Conservation (phyloP, 2,797 vertebrate genomes). For the Myotis daubentonii region DNA sequence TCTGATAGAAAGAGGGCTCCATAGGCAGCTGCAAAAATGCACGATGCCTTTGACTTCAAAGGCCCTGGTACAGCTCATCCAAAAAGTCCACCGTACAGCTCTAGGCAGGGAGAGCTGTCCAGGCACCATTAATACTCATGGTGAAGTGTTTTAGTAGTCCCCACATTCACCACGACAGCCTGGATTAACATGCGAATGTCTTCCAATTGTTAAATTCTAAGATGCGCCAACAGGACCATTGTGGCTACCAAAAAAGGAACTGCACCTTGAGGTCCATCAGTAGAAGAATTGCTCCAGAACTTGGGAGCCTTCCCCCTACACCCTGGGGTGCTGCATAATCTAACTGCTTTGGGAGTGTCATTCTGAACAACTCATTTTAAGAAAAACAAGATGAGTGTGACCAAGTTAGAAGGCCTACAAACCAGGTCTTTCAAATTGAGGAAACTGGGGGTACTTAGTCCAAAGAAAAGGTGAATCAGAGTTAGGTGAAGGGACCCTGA, state of each 20-base stretch:
- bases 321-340: not conserved
- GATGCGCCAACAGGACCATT: not conserved
- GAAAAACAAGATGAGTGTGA: not conserved
- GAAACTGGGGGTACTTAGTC: not conserved
- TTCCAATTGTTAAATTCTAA: not conserved
- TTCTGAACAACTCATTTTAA: conserved; percentile 36
- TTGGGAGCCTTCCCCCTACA: not conserved
- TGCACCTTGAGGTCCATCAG: not conserved
- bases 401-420: not conserved
- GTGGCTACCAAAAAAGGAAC: not conserved
- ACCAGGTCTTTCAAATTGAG: not conserved
- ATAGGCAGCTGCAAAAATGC: not conserved
- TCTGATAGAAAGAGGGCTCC: not conserved
- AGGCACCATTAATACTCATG: not conserved
- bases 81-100: not conserved
- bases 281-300: not conserved
- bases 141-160: not conserved
- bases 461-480: not conserved
- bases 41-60: not conserved
- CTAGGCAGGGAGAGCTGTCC: not conserved
- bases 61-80: not conserved
- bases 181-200: not conserved
- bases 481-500: not conserved
- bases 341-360: not conserved
- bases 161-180: not conserved